Base-by-base conservation (phyloP, 2,888 invertebrate species). In the Dryomyza anilis region DNA sequence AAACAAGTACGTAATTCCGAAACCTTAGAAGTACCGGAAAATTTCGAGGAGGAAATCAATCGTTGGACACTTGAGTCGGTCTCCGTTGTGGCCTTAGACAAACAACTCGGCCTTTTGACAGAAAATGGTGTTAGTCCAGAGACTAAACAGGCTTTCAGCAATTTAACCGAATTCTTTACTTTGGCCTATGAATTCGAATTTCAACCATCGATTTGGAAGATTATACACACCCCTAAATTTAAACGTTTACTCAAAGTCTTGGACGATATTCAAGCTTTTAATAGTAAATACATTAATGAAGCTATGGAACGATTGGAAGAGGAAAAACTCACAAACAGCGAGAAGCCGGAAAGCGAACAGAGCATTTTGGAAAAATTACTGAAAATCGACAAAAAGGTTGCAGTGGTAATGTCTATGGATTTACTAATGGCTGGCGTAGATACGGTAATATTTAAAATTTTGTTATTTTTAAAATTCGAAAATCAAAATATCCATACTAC, bases 361-460 rank as follows among this genome's bases (percentile, higher is more conserved):
- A 90, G 90, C 75, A 84, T 91, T 23, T 81, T 91, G 63, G 88
- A 91, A 77, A 88, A 87, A 72, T 76, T 91, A 27, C 78, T 89
- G 19, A 85, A 84, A 6, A 85, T 87, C 21, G 88, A 90, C 73
- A 85, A 86, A 65, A 84, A 84, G 72, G 85, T 89, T 12, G 91
- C 91, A 0, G 75, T 87, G 23, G 85, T 88, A 70, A 89, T 91
- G 87, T 88, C 88, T 1, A 85, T 88, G 70, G 91, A 91, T 76
- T 88, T 91, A 87, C 73, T 91, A 29, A 81, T 87, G 55, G 91
- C 89, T 53, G 91, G 91, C 64, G 86, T 90, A 43, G 91, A 92
- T 76, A 91, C 91, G 60, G 91, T 93, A 81, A 84, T 83, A 70
- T 33, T 30, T 16, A 53, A 53, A 3, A 46, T 8, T 46, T n/a